These are phyloP conservation scores for Chymomyza costata DNA, from an alignment of 1,140 invertebrate species.

Conservation along the genomic window DNA sequence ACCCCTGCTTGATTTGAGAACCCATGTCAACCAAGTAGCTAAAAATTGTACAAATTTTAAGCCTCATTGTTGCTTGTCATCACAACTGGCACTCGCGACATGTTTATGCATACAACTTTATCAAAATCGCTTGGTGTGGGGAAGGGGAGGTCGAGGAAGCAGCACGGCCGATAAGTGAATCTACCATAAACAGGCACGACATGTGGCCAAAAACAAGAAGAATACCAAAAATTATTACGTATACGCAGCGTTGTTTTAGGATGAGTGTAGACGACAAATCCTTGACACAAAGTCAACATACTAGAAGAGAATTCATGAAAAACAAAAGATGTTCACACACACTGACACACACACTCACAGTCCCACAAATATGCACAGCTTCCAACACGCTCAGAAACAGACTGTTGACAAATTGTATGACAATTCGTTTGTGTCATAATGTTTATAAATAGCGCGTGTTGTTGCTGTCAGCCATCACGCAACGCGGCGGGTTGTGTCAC, in stretches of 20 bases:
- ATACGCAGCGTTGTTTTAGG: no score
- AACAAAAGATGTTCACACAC: constrained; percentile 28
- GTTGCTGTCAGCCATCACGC: constrained; percentile 48
- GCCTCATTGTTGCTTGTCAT: constrained; percentile 70
- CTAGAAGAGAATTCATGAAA: constrained; percentile 10
- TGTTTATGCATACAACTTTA: constrained; percentile 73
- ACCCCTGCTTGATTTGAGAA: no score
- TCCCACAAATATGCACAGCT: constrained; percentile 1
- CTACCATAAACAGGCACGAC: constrained; percentile 61
- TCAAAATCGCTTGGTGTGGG: constrained; percentile 69
- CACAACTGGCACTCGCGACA: constrained; percentile 65
- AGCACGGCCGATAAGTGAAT: constrained; percentile 53
- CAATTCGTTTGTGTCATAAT: constrained; percentile 74
- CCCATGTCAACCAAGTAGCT: constrained; percentile 29
- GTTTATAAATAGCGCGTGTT: constrained; percentile 72
- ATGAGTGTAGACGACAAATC: constrained; percentile 29
- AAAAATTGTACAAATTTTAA: constrained; percentile 47
- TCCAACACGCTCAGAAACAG: constrained; percentile 28
- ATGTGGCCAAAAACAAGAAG: constrained; percentile 30
- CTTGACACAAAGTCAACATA: constrained; percentile 30
- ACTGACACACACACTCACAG: background rate
- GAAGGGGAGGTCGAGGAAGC: background rate
- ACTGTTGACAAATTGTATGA: constrained; percentile 73
- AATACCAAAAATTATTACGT: no score
- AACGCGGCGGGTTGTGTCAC: constrained; percentile 37